Evolutionary conservation across 2,797 vertebrate genomes (phyloP), one percentile per base, ranked within the genome.

Genomic region (Phyllotis vaccarum): DNA sequence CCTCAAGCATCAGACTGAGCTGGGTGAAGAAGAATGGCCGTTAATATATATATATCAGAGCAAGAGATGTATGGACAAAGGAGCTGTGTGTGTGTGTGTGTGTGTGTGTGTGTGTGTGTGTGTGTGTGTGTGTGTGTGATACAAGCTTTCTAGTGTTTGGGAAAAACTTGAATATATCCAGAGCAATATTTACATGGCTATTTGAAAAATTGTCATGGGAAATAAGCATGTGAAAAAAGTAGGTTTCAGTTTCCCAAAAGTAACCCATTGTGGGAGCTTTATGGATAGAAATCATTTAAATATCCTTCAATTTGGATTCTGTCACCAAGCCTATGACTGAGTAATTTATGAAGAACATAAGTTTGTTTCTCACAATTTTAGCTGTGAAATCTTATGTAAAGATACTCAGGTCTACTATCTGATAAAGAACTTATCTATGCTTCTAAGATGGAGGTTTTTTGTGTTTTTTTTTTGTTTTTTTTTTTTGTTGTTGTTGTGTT

Each of bases 241-340:
- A 62, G 79, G n/a, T 29, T 54, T n/a, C 49, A 37, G 52, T 93
- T 95, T 79, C n/a, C 46, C 62, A 43, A 72, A 89, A 92, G 3
- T 3, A 83, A 46, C 37, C 27, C 27, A 62, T 64, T n/a, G 60
- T 64, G 58, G 81, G 37, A 64, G 16, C 81, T 31, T 82, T 82
- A 82, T 43, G 37, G 29, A 14, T 40, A 62, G 34, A 64, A 83
- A 46, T 46, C 58, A 62, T 40, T 83, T 83, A 64, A 62, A 46
- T 83, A 31, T 64, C 40, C 58, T 62, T 83, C 10, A 17, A 31
- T 74, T 58, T 89, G 46, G 70, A 54, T 37, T 74, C 68, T 89
- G 29, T 74, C 43, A 37, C 21, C 31, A 56, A 78, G 37, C 5
- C 7, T 24, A 24, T 76, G 58, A 46, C 21, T 76, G 11, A 31